Evolutionary conservation across 2,113 vertebrate species (phyloP), one percentile per base, ranked within the genome.

Genomic region (Willisornis vidua): DNA sequence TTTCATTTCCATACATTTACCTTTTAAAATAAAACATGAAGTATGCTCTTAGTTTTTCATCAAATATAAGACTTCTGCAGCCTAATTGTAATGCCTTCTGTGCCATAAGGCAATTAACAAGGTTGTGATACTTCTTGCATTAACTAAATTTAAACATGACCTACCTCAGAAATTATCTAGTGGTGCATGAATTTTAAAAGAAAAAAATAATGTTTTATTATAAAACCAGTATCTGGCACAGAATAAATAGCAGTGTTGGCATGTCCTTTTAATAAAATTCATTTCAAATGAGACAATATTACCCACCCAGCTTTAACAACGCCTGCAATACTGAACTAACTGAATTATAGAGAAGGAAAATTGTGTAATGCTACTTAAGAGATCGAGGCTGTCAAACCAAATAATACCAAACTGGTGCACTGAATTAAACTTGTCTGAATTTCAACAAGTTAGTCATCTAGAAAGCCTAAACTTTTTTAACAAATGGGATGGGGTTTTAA

Each of bases 361-460:
- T 31, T 58, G 15, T 24, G 48, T 58, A n/a, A 78, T 18, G 19
- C 5, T 15, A 19, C 12, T n/a, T 48, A 66, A 73, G 35, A 80
- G 37, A 77, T 14, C 7, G 19, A 80, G 23, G 11, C 37, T 62
- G 41, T 62, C 51, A 90, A 90, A 84, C 19, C n/a, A 76, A 65
- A 46, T 1, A 31, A 7, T 18, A 86, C 3, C 31, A n/a, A 59
- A 71, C 9, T 12, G 41, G n/a, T 2, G 0, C 73, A 67, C 2
- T 63, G 41, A 71, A 54, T 58, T 52, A 18, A 76, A 90, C 12
- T 19, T n/a, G 17, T 29, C 72, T n/a, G 57, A 73, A 67, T 41
- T 68, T 65, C 59, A 85, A 37, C 25, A 54, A 13, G 14, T 54
- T 35, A 48, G 12, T 61, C 25, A 75, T 16, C 28, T n/a, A 59